phyloP scores from a whole-genome alignment of 2,888 invertebrate genomes.

The Hypomecis atomaria region DNA sequence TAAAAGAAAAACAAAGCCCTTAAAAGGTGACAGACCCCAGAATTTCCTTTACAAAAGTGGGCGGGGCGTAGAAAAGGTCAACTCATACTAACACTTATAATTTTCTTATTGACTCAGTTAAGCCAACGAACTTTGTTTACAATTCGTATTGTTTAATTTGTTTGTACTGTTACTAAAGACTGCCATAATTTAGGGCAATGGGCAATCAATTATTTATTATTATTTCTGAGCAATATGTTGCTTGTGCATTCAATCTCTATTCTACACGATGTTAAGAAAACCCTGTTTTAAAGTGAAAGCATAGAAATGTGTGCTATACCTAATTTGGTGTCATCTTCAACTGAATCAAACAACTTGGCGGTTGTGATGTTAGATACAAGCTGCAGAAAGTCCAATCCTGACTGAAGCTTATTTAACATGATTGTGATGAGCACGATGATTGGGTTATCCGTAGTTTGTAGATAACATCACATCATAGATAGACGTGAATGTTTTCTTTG shows the following conservation, averaged over 20 bases:
- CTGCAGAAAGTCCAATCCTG: too few relatives aligned
- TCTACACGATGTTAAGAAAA: too few relatives aligned
- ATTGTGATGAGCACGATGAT: too few relatives aligned
- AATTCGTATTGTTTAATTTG: neutral
- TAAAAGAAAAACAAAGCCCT: neutral
- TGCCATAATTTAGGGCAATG: neutral
- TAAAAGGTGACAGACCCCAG: neutral
- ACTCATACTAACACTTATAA: neutral
- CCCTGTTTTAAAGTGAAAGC: neutral
- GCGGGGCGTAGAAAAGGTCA: slow-evolving; percentile 7
- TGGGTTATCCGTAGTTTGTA: too few relatives aligned
- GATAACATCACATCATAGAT: too few relatives aligned
- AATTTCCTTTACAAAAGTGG: slow-evolving; percentile 7
- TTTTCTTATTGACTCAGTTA: slow-evolving; percentile 14
- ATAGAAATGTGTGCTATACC: too few relatives aligned
- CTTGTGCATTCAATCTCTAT: neutral
- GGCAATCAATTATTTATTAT: neutral
- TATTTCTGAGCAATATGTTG: neutral
- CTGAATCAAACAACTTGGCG: too few relatives aligned
- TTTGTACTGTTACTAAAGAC: neutral
- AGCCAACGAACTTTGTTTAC: slow-evolving; percentile 4
- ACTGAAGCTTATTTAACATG: too few relatives aligned
- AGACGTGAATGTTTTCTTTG: too few relatives aligned
- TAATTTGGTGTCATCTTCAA: too few relatives aligned
- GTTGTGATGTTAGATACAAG: too few relatives aligned